Evolutionary conservation across 2,888 invertebrate genomes (phyloP), one percentile per base, ranked within the genome.

Genomic region (Macroteleia sp.): DNA sequence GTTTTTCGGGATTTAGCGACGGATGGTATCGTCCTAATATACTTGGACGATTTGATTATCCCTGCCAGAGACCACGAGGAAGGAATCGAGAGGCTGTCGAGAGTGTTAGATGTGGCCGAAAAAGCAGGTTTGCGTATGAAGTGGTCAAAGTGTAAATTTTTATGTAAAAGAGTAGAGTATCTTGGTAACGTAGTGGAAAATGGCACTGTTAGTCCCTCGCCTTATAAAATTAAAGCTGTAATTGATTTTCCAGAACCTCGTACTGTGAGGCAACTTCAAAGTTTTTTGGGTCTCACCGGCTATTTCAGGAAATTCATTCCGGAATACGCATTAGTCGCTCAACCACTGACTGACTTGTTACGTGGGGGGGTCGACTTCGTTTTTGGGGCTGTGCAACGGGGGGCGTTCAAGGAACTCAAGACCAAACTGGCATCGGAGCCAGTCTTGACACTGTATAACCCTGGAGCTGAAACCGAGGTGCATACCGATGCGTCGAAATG

Each of bases 201-300:
- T 44, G 42, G 42, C 9, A 44, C 42, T 22, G 20, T 44, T 3
- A 4, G 4, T 20, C 42, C 42, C 1, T 44, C 42, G 20, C 19
- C 42, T 3, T 22, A 16, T 44, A 44, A 44, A 44, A 20, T 44
- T 19, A 44, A 20, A 44, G 42, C 20, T 44, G 20, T 44, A n/a
- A 10, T 20, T 8, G 8, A 22, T 20, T 20, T 44, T 20, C 42
- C 42, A 20, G 20, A n/a, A 20, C 42, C 42, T 19, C 20, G 16
- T 8, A 22, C 10, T 20, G 10, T 10, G 10, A 44, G 20, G 16
- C 20, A 44, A n/a, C 10, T 44, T 8, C 42, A 44, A 22, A 20
- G 42, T n/a, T 44, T 44, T 16, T n/a, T 44, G n/a, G 42, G 42
- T 20, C 20, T 25, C 25, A 25, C 25, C 6, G 25, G 6, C 3